Percentiles rank a stretch among this genome's conserved stretches.
Conservation (phyloP, 1,140 invertebrate species). For the Saccostrea glomerata region DNA sequence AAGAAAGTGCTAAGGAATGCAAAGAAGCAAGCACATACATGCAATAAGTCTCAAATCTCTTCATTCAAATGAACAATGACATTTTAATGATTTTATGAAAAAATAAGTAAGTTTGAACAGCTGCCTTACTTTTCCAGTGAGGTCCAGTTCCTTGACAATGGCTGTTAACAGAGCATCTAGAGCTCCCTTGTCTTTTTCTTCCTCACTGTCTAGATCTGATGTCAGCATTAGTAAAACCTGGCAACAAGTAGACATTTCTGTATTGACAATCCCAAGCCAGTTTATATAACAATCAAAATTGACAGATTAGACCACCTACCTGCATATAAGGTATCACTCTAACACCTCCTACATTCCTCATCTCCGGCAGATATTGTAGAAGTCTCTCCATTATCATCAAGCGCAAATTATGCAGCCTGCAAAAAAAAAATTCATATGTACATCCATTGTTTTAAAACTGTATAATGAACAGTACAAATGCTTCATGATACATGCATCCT, state of each 20-base stretch:
- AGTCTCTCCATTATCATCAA: slow-evolving; percentile 82
- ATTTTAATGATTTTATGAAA: background rate
- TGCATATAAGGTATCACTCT: slow-evolving; percentile 94
- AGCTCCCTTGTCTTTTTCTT: slow-evolving; percentile 85
- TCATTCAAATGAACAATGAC: background rate
- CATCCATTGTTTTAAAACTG: background rate
- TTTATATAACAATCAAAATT: background rate
- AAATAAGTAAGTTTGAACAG: background rate
- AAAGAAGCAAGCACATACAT: background rate
- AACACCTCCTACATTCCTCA: slow-evolving; percentile 86
- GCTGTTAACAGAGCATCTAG: slow-evolving; percentile 87
- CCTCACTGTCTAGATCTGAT: slow-evolving; percentile 91
- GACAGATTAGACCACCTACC: slow-evolving; percentile 78
- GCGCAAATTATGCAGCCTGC: slow-evolving; percentile 71
- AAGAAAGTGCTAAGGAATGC: background rate
- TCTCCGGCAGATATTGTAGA: slow-evolving; percentile 83
- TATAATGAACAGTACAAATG: background rate
- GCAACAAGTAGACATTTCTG: background rate
- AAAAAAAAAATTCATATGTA: background rate
- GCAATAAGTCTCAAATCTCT: background rate
- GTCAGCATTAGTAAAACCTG: slow-evolving; percentile 94
- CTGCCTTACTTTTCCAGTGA: slow-evolving; percentile 80
- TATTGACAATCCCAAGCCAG: background rate
- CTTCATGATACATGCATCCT: background rate
- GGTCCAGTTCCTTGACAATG: slow-evolving; percentile 88